Percentiles rank a stretch among this genome's conserved stretches.
Evolutionary conservation across 2,888 invertebrate species (phyloP).

Genomic region (Himalopsyche anomala): DNA sequence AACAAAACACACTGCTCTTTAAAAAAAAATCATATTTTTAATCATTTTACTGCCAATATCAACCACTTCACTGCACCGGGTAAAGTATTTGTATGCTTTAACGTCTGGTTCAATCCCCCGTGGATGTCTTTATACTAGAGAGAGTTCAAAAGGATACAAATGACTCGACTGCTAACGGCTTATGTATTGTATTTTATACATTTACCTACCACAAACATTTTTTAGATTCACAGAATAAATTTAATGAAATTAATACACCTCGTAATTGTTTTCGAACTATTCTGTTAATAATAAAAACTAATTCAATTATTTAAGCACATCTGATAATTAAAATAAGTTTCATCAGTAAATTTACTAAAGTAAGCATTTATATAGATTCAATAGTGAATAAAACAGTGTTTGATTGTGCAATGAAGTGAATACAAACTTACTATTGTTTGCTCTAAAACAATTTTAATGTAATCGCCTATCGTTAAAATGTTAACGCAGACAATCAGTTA

Average conservation of each 20-base stretch:
- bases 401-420: not conserved
- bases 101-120: not conserved
- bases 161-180: not conserved
- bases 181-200: not conserved
- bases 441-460: conserved; percentile 11
- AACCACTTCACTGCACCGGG: not conserved
- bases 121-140: not conserved
- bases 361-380: no score
- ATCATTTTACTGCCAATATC: not conserved
- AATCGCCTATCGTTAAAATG: conserved; percentile 9
- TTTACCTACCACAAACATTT: no score
- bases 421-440: not conserved
- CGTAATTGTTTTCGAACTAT: no score
- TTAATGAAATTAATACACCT: no score
- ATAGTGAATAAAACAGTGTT: not conserved
- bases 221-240: no score
- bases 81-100: not conserved
- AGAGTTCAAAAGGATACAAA: not conserved
- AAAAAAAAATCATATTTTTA: not conserved
- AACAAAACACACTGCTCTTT: no score
- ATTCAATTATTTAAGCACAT: no score
- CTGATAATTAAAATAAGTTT: no score
- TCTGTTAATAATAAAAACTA: no score
- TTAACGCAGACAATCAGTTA: not conserved
- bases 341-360: no score